Percentiles rank a stretch among this genome's conserved stretches.
Conservation (phyloP, 2,888 invertebrate species). For the Nemotelus nigrinus region DNA sequence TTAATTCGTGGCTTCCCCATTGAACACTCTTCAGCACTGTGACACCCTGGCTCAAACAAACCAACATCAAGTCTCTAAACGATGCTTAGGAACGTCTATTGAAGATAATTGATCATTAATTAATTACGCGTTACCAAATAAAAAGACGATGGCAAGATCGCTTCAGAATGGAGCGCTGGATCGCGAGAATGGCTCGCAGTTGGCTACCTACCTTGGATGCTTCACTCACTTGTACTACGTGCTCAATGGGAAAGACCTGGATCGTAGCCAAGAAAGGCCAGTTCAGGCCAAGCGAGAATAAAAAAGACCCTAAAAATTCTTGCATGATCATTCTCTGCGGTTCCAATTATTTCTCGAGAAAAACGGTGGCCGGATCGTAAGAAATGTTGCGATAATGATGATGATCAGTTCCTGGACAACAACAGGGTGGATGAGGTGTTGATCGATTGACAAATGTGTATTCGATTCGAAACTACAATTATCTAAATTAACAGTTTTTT, state of each 20-base stretch:
- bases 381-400: background rate
- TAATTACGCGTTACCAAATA: constrained; percentile 39
- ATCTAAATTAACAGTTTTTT: too few relatives aligned
- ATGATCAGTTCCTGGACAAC: background rate
- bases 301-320: background rate
- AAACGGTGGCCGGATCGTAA: background rate
- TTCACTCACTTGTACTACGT: background rate
- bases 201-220: background rate
- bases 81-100: background rate
- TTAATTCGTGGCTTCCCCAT: constrained; percentile 16
- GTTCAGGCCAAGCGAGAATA: background rate
- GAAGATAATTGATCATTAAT: constrained; percentile 41
- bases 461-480: background rate
- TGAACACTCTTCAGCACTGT: background rate
- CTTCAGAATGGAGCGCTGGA: background rate
- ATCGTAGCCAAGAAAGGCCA: background rate
- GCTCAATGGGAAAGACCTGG: background rate
- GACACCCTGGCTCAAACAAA: too few relatives aligned
- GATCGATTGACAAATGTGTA: background rate
- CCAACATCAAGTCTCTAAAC: background rate
- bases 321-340: constrained; percentile 3
- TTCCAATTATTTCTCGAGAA: background rate
- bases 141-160: constrained; percentile 30
- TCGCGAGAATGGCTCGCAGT: background rate
- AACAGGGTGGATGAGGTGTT: background rate